Evolutionary conservation across 2,888 invertebrate genomes (phyloP).

Genomic region (Emmelina monodactyla): DNA sequence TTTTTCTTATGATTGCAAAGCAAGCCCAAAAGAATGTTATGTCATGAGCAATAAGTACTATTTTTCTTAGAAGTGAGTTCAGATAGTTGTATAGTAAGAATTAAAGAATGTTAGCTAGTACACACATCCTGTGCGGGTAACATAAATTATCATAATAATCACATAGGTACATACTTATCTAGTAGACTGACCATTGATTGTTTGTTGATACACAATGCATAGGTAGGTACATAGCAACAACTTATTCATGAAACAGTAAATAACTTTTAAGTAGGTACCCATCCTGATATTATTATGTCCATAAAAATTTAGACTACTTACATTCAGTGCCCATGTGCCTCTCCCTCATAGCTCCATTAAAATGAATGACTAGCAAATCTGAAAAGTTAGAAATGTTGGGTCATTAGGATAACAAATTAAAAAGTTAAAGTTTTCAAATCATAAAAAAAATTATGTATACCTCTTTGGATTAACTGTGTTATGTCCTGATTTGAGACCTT

Average conservation of each 20-base stretch:
- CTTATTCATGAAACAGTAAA: too few relatives aligned
- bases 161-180: conserved; percentile 18
- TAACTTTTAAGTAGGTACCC: too few relatives aligned
- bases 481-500: conserved; percentile 26
- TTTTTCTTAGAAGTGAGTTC: too few relatives aligned
- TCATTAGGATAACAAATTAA: not conserved
- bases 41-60: too few relatives aligned
- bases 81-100: too few relatives aligned
- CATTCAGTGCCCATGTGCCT: conserved; percentile 33
- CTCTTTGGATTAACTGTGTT: conserved; percentile 31
- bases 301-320: conserved; percentile 25
- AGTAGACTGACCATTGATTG: conserved; percentile 1
- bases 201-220: too few relatives aligned
- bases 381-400: conserved; percentile 23
- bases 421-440: not conserved
- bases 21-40: too few relatives aligned
- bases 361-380: conserved; percentile 47
- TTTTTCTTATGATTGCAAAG: too few relatives aligned
- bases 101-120: too few relatives aligned
- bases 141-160: conserved; percentile 45
- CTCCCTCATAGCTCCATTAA: conserved; percentile 42
- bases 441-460: conserved; percentile 21
- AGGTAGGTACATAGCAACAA: too few relatives aligned
- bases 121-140: conserved; percentile 23
- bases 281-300: not conserved